Base-by-base conservation (phyloP, 2,113 vertebrate species). In the Thamnophis sirtalis region DNA sequence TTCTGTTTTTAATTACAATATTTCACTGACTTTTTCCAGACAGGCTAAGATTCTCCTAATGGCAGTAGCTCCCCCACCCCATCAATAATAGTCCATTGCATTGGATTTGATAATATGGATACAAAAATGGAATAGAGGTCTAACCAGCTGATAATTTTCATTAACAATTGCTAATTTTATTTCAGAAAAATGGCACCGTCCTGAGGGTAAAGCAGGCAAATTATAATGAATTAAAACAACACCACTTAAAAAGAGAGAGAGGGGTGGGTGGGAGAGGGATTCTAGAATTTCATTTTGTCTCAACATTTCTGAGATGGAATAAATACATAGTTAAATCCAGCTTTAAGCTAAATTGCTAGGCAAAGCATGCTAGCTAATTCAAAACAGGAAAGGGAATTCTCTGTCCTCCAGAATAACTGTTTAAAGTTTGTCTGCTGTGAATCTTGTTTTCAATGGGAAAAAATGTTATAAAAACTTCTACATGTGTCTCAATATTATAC, bases 1-100 rank as follows among this genome's bases (percentile, higher is more conserved):
- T 28, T 94, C 10, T 4, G 91, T 43, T 93, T 91, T 92, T 86
- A 56, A 91, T 49, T 60, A 86, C 92, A 94, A 50, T 58, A 91
- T 90, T 93, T 55, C 94, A 38, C 93, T 89, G 7, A 58, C 3
- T 24, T 11, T 19, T 68, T 38, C 33, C 8, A 28, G 8, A 8
- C 60, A 24, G 73, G 51, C 4, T 89, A 86, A 4, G 3, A 87
- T 89, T 88, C 86, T 94, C 53, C 58, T 56, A 49, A 60, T 63
- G 17, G 38, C 93, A 93, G 7, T 86, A 87, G 0, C 19, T 87
- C 63, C 91, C 43, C 43, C 43, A 1, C 43, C 43, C 3, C n/a
- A n/a, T n/a, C n/a, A n/a, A 89, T 26, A 84, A 26, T 55, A 7
- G 26, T 89, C 24, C 38, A 84, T 24, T 38, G 9, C 87, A 73